A percentile compares a stretch with the other conserved stretches of the same genome.
These are phyloP conservation scores for Thalpophila matura DNA, from an alignment of 2,888 invertebrate genomes.

Conservation along the genomic window DNA sequence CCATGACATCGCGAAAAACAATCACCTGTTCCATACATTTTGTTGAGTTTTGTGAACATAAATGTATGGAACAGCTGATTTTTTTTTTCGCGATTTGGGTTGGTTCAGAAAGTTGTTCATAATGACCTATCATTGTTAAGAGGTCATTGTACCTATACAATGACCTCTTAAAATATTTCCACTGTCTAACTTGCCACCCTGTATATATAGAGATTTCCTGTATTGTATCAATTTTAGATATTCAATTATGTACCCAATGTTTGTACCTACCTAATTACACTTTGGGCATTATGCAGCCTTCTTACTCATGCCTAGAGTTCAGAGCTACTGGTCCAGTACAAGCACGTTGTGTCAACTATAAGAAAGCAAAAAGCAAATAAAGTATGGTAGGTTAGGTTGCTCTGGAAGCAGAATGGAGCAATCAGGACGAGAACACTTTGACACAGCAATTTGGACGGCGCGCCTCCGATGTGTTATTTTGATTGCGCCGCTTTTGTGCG, in stretches of 20 bases:
- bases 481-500: conserved; percentile 86
- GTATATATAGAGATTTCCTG: too few species aligned
- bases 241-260: background rate
- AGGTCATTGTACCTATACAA: too few species aligned
- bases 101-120: too few species aligned
- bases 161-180: too few species aligned
- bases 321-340: conserved; percentile 31
- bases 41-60: too few species aligned
- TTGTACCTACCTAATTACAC: background rate
- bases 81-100: too few species aligned
- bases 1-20: too few species aligned
- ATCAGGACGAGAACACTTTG: conserved; percentile 88
- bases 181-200: too few species aligned
- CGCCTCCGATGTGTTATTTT: conserved; percentile 87
- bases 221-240: background rate
- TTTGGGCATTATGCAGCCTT: background rate
- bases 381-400: conserved; percentile 73
- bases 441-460: conserved; percentile 87
- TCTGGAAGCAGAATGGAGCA: conserved; percentile 86
- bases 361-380: conserved; percentile 80
- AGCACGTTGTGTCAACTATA: conserved; percentile 72
- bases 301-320: background rate
- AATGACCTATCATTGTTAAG: too few species aligned
- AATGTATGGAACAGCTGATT: too few species aligned
- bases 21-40: too few species aligned